Percentiles rank a stretch among this genome's conserved stretches.
Evolutionary conservation across 2,113 vertebrate species (phyloP).

Genomic region (Charina bottae): DNA sequence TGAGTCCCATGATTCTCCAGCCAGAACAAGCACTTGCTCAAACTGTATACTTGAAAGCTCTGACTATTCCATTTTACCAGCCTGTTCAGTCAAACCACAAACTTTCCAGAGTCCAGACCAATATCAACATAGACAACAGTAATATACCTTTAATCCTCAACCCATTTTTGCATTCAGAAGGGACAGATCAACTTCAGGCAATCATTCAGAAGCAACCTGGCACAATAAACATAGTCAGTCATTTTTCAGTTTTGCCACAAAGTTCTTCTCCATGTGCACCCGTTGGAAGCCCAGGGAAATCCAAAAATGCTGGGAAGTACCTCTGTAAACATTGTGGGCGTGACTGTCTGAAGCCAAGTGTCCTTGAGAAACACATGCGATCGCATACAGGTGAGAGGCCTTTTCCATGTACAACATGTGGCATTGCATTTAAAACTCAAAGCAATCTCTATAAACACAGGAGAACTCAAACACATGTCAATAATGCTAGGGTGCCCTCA

Average conservation of each 20-base stretch:
- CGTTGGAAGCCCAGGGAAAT: conserved; percentile 67
- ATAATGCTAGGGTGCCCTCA: conserved; percentile 78
- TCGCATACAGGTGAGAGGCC: conserved; percentile 96
- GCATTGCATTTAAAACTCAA: conserved; percentile 96
- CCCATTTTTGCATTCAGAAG: conserved; percentile 60
- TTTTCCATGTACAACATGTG: conserved; percentile 89
- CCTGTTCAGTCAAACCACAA: conserved; percentile 64
- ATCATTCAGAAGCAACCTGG: conserved; percentile 75
- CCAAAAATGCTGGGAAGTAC: conserved; percentile 83
- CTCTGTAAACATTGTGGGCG: conserved; percentile 90
- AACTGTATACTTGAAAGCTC: conserved; percentile 83
- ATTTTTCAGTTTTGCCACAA: conserved; percentile 75
- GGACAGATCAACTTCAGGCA: conserved; percentile 19
- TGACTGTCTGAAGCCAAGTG: conserved; percentile 97
- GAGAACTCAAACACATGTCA: conserved; percentile 90
- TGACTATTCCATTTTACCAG: conserved; percentile 78
- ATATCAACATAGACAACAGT: conserved; percentile 49
- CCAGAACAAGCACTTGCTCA: conserved; percentile 72
- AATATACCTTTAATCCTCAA: conserved; percentile 71
- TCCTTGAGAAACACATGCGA: conserved; percentile 94
- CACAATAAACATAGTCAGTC: conserved; percentile 82
- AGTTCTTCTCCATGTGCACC: conserved; percentile 53
- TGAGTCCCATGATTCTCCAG: conserved; percentile 24
- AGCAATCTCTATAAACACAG: conserved; percentile 97
- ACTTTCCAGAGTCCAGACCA: conserved; percentile 44